phyloP scores from a whole-genome alignment of 53 echinoderm and acorn worm species.

The Apostichopus leukothele region DNA sequence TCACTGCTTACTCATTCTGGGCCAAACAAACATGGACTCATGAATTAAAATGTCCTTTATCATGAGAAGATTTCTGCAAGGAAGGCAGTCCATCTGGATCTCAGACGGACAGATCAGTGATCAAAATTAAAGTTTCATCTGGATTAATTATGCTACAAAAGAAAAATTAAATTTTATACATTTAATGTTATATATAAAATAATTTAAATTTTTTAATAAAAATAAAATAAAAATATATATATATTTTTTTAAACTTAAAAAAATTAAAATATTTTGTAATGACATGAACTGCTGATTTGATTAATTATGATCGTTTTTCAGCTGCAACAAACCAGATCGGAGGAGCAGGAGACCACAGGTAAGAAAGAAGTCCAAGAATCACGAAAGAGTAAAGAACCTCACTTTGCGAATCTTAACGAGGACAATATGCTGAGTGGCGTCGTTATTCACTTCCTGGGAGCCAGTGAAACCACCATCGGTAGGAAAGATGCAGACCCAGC shows the following conservation, averaged over 20 bases:
- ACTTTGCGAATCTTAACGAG: conserved; percentile 89
- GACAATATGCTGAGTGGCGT: conserved; percentile 84
- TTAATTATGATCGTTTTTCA: conserved; percentile 17
- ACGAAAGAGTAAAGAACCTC: conserved; percentile 86
- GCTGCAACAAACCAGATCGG: conserved; percentile 65
- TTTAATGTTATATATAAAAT: too few species aligned
- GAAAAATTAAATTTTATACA: too few species aligned
- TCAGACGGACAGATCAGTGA: too few species aligned
- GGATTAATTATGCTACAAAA: too few species aligned
- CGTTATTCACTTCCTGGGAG: conserved; percentile 80
- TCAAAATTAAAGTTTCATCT: too few species aligned
- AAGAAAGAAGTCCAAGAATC: conserved; percentile 62
- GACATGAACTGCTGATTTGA: background rate
- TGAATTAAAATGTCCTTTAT: too few species aligned
- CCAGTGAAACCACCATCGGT: conserved; percentile 92
- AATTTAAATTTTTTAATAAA: background rate
- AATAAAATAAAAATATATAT: background rate
- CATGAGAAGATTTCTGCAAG: too few species aligned
- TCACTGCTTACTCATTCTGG: too few species aligned
- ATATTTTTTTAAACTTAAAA: background rate
- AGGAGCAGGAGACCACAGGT: conserved; percentile 46
- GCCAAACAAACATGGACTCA: too few species aligned
- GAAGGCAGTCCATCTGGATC: too few species aligned
- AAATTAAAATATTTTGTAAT: background rate
- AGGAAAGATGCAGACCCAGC: conserved; percentile 87